Percentiles rank a stretch among this genome's conserved stretches.
Evolutionary conservation across 1,140 invertebrate genomes (phyloP).

Genomic region (Drosophila ercepeae): DNA sequence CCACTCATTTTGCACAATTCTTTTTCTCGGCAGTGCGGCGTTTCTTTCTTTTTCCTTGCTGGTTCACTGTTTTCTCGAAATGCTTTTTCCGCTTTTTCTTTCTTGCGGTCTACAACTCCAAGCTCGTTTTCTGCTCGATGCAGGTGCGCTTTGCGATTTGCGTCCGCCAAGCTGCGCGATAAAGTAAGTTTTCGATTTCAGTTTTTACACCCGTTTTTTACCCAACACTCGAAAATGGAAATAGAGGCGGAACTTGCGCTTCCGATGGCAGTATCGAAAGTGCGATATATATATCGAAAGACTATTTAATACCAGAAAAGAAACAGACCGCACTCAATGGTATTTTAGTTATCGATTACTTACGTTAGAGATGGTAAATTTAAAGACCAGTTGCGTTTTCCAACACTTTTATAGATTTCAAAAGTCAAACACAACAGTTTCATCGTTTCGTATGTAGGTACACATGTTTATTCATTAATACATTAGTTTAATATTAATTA

Average conservation of each 20-base stretch:
- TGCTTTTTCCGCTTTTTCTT: background rate
- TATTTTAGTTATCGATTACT: too few relatives aligned
- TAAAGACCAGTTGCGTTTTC: background rate
- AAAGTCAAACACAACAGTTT: background rate
- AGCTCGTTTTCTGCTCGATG: background rate
- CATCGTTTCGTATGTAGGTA: conserved; percentile 68
- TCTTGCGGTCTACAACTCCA: background rate
- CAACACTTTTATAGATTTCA: background rate
- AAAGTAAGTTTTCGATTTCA: background rate
- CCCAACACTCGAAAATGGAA: background rate
- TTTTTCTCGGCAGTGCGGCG: conserved; percentile 56
- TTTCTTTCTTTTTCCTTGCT: conserved; percentile 27
- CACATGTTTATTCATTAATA: conserved; percentile 75
- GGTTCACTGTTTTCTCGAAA: background rate
- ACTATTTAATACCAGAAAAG: too few relatives aligned
- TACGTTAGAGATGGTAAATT: too few relatives aligned
- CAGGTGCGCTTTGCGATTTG: background rate
- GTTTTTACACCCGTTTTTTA: background rate
- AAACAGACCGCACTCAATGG: too few relatives aligned
- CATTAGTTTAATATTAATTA: conserved; percentile 69
- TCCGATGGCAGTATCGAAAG: too few relatives aligned
- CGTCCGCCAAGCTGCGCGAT: background rate
- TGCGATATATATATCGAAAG: too few relatives aligned
- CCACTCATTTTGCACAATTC: conserved; percentile 77
- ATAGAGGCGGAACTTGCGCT: background rate